phyloP scores from a whole-genome alignment of 2,888 invertebrate genomes.

The Synergus itoensis region DNA sequence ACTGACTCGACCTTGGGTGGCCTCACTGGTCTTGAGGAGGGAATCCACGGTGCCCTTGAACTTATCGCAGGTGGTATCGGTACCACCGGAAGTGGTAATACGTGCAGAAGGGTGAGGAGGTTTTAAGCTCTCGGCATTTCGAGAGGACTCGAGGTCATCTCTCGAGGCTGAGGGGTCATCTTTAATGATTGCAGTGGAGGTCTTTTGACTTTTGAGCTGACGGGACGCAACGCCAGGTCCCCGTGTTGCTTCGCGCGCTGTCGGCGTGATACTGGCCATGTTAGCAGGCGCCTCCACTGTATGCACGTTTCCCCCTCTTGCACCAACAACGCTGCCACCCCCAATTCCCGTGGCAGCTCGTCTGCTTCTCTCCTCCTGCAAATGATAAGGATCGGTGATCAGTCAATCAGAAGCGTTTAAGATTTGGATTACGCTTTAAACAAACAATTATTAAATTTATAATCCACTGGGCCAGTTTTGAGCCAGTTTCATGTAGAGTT shows the following conservation, averaged over 20 bases:
- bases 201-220: conserved; percentile 64
- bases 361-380: conserved; percentile 69
- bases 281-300: conserved; percentile 72
- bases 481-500: too few relatives aligned
- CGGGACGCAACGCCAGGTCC: conserved; percentile 60
- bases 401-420: background rate
- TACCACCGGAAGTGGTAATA: conserved; percentile 51
- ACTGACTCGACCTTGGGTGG: conserved; percentile 64
- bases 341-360: conserved; percentile 67
- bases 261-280: conserved; percentile 76
- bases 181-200: conserved; percentile 58
- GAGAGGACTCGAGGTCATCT: conserved; percentile 52
- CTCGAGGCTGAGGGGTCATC: conserved; percentile 49
- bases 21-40: conserved; percentile 65
- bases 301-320: conserved; percentile 64
- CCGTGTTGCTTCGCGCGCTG: conserved; percentile 74
- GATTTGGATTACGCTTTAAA: background rate
- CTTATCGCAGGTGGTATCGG: conserved; percentile 5
- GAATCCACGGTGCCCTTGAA: conserved; percentile 70
- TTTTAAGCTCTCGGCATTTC: conserved; percentile 43
- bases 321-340: conserved; percentile 60
- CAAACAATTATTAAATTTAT: background rate
- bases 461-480: too few relatives aligned
- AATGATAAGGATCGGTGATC: conserved; percentile 57
- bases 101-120: conserved; percentile 18